These are phyloP conservation scores for Oscheius sp. DNA, from an alignment of 2,888 invertebrate species.

Conservation along the genomic window DNA sequence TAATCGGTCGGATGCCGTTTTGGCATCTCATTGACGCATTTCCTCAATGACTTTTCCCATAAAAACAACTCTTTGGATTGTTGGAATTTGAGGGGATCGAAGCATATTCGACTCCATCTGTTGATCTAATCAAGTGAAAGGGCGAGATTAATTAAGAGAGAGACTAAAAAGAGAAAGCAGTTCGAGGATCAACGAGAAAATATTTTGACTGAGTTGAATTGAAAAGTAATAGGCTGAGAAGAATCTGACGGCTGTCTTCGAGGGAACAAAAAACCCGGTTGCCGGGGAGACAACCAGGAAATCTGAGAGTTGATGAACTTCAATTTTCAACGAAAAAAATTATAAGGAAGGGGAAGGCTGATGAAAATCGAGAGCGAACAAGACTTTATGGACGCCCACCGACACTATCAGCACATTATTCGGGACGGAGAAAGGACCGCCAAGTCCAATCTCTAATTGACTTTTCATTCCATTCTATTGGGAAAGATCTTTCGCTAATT, in stretches of 20 bases:
- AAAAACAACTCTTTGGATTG: too few species aligned
- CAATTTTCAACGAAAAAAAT: too few species aligned
- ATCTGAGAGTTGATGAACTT: not conserved
- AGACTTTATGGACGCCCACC: conserved; percentile 19
- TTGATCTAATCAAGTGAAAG: not conserved
- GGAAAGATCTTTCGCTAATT: too few species aligned
- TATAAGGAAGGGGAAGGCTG: not conserved
- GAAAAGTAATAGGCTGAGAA: conserved; percentile 2
- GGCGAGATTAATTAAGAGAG: not conserved
- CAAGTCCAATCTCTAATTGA: not conserved
- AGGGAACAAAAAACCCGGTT: conserved; percentile 12
- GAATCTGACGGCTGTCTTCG: not conserved
- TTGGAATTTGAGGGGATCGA: not conserved
- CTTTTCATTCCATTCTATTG: not conserved
- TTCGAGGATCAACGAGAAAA: not conserved
- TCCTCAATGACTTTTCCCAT: not conserved
- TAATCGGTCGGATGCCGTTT: not conserved
- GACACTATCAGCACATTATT: conserved; percentile 21
- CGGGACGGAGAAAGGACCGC: not conserved
- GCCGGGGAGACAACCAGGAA: conserved; percentile 13
- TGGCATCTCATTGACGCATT: not conserved
- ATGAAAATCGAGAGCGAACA: not conserved
- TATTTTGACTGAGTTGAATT: not conserved
- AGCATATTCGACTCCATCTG: not conserved
- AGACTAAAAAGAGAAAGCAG: not conserved